Base-by-base conservation (phyloP, 2,888 invertebrate species). In the Amorpha juglandis region DNA sequence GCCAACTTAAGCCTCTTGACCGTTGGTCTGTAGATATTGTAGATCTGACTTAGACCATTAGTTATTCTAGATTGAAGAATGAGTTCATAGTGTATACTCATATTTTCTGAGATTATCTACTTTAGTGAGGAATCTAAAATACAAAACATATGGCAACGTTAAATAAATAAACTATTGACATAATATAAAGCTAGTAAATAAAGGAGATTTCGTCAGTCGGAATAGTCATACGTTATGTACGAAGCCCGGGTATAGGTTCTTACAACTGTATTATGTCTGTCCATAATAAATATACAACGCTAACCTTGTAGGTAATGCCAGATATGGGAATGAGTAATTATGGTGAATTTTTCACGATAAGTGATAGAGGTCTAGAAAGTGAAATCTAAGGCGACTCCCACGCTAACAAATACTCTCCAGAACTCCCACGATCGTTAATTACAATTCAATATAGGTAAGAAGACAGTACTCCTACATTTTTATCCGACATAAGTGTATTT, bases 1-100 rank as follows among this genome's bases (percentile, higher is more conserved):
- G 45, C 45, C 0, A 11, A 11, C 45, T 33, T 52, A 33, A 52
- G 14, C 52, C 14, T 19, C 16, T 27, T 27, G 52, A 19, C 33
- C 52, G 27, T 33, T 33, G 27, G 14, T 27, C 52, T 33, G 33
- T 14, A 27, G 52, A 33, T 33, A 52, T 27, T 33, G 52, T 27
- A 52, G 12, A 52, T 52, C 52, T 27, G 14, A 52, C 52, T 52
- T 14, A 52, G 33, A 52, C 52, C 12, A 52, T 33, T 27, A 33
- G 33, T 14, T 11, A 6, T 4, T 52, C 21, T 51, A 16, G 11
- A 27, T 6, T n/a, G 21, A 51, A 51, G 27, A 27, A 27, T 51
- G 21, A 21, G 51, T 51, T 51, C 11, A 51, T 52, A 52, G 14
- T 52, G 12, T 27, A 2, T 6, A 9, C 14, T 9, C 11, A 52